Base-by-base conservation (phyloP, 2,888 invertebrate species). In the Flexamia atlantica region DNA sequence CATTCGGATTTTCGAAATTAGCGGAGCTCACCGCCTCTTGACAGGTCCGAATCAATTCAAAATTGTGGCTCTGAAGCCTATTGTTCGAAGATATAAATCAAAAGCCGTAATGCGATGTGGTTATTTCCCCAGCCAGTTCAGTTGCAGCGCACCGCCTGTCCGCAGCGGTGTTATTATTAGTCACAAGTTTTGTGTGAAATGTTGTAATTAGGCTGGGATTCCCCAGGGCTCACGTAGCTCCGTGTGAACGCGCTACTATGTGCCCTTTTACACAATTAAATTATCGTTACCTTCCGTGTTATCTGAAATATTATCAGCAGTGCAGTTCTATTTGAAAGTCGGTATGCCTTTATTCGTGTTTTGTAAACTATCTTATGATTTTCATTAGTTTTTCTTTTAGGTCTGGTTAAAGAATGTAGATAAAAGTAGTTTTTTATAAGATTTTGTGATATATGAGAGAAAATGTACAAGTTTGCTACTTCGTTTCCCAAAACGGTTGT, bases 1-100 rank as follows among this genome's bases (percentile, higher is more conserved):
- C 12, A 3, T 46, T 46, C 23, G 60, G 60, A 28, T 60, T 60
- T 60, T 60, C 46, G 28, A 60, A 60, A 60, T 60, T 60, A 28
- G 60, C 60, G 17, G 32, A 70, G 70, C 70, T 25, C 9, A 23
- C 70, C 30, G 30, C 70, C 36, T 70, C 70, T 1, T 70, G 70
- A 70, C 70, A 70, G 70, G n/a, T 32, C 30, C 30, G 36, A 70
- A 32, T 32, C 30, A 70, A 46, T 70, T 70, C 70, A 70, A 70
- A 70, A 70, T 70, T 30, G 70, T 32, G 70, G 30, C 36, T 25
- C 36, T 17, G n/a, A 32, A 14, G 36, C 32, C 70, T 17, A 70
- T 70, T 70, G 70, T 70, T 70, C 36, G 30, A 14, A 3, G 70
- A 14, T 30, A 70, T 70, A 70, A 70, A 32, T 70, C 70, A 70